Conservation (phyloP, 2,113 vertebrate species). For the Epinephelus fuscoguttatus region DNA sequence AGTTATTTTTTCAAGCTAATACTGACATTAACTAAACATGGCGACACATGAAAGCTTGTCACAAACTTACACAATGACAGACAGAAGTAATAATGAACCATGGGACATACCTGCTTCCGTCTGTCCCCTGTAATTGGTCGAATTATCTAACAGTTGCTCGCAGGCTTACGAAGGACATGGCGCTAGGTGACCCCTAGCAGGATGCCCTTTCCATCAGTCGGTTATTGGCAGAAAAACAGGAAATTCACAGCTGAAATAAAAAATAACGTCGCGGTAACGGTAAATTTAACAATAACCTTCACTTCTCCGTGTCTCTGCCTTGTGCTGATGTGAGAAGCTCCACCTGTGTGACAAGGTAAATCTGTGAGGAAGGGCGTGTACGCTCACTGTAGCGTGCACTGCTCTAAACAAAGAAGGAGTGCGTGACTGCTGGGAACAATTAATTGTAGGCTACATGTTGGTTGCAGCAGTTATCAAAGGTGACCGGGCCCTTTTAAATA, state of each 20-base stretch:
- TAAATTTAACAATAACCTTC: not conserved
- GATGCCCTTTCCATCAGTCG: slow-evolving; percentile 55
- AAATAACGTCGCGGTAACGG: not conserved
- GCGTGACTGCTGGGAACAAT: not conserved
- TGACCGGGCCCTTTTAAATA: not conserved
- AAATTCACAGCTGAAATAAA: not conserved
- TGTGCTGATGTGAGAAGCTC: not conserved
- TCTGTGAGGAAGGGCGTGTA: slow-evolving; percentile 17
- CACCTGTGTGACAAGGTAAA: not conserved
- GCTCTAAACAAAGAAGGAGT: not conserved
- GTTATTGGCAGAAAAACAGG: not conserved
- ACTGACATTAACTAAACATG: too few species aligned
- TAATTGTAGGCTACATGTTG: too few species aligned
- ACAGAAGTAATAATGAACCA: not conserved
- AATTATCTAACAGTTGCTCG: slow-evolving; percentile 23
- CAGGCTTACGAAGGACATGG: slow-evolving; percentile 29
- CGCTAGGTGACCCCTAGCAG: slow-evolving; percentile 42
- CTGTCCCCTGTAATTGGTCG: not conserved
- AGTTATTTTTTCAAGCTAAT: too few species aligned
- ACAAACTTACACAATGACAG: not conserved
- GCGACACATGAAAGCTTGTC: not conserved
- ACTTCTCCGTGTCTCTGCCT: not conserved
- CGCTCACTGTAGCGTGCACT: not conserved
- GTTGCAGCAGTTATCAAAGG: not conserved
- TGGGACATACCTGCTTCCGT: slow-evolving; percentile 40